These are phyloP conservation scores for Calephelis perditalis DNA, from an alignment of 2,888 invertebrate species.

Conservation along the genomic window DNA sequence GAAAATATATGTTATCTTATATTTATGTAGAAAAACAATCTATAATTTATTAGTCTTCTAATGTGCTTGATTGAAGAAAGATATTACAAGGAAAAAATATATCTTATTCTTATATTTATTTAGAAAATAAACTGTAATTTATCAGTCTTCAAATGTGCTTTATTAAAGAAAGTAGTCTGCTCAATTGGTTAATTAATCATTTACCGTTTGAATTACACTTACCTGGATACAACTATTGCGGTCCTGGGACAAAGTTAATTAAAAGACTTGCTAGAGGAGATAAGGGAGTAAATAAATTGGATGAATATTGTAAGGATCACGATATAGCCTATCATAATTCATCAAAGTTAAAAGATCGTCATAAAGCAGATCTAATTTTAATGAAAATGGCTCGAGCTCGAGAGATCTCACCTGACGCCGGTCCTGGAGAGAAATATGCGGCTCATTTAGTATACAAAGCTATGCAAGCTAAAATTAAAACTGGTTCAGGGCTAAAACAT, in stretches of 20 bases:
- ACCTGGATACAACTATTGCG: constrained; percentile 29
- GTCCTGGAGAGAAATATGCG: constrained; percentile 18
- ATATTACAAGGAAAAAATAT: constrained; percentile 1
- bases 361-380: constrained; percentile 42
- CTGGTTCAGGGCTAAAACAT: neutral
- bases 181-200: constrained; percentile 25
- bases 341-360: constrained; percentile 29
- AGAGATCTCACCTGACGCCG: constrained; percentile 14
- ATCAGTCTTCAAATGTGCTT: neutral
- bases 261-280: constrained; percentile 12
- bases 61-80: constrained; percentile 22
- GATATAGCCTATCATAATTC: constrained; percentile 18
- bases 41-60: too few species aligned
- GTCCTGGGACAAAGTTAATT: constrained; percentile 13
- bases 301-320: constrained; percentile 13
- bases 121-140: neutral
- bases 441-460: constrained; percentile 20
- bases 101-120: neutral
- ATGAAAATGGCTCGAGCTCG: constrained; percentile 38
- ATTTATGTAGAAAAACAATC: neutral
- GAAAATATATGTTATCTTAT: neutral
- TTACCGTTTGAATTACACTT: constrained; percentile 31
- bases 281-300: constrained; percentile 10
- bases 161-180: constrained; percentile 18
- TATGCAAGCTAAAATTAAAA: constrained; percentile 15